Evolutionary conservation across 2,888 invertebrate species (phyloP), one percentile per base, ranked within the genome.

Genomic region (Chirona hameri): DNA sequence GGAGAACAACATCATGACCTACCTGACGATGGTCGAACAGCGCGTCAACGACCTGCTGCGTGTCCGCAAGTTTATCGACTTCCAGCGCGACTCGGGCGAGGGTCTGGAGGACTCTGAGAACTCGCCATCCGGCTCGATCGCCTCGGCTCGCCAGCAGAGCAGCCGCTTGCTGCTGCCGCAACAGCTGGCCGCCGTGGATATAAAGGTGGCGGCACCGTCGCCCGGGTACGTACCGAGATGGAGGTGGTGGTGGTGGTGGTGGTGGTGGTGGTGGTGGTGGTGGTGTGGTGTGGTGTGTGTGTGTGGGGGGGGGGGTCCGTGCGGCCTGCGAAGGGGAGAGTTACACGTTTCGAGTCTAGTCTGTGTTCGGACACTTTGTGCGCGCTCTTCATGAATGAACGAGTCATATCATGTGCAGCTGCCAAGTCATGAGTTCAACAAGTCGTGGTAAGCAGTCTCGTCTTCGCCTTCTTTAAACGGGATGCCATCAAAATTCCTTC

Each of bases 1-100:
- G 31, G 92, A 95, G 72, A 93, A 92, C 86, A 97, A 96, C 89
- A 94, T 94, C 0, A 91, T 94, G 83, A 91, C 95, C 24, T 95
- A 94, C 87, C 90, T 96, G 86, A 93, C 94, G 85, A 92, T 95
- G 76, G 91, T 97, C 85, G 95, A 96, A 87, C 92, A 93, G 87
- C 91, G 92, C 83, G 92, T 93, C 27, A 90, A 90, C 57, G 92
- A 93, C 85, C 90, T 93, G 84, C 90, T 94, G 81, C 90, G 90
- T 85, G 88, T 90, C 82, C 91, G 89, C n/a, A 88, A 89, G 84
- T 89, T 87, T 87, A 85, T 87, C 82, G 88, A 88, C 69, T 60
- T 81, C 57, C 57, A 81, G 65, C 79, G 76, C 7, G 76, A 76
- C 76, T 39, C 39, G 46, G 39, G 24, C 24, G 5, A 10, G 39